These are phyloP conservation scores for Poecilus cupreus DNA, from an alignment of 2,888 invertebrate genomes.

Conservation along the genomic window DNA sequence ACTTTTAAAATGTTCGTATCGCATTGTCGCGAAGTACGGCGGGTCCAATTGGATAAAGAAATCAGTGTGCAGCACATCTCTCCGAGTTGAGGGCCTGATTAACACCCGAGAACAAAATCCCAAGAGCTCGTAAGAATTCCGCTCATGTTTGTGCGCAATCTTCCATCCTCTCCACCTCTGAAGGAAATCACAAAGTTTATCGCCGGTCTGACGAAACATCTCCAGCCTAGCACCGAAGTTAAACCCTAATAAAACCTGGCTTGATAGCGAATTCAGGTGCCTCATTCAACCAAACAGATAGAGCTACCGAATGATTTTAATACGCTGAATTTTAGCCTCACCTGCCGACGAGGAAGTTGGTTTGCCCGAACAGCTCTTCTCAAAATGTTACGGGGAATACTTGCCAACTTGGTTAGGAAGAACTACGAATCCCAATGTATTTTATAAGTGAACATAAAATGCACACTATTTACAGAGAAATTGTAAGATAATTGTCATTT, in stretches of 20 bases:
- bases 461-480: no score
- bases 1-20: no score
- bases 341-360: neutral
- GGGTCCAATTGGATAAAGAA: conserved; percentile 8
- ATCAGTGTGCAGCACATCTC: conserved; percentile 36
- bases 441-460: no score
- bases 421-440: no score
- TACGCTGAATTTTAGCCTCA: neutral
- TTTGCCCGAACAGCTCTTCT: neutral
- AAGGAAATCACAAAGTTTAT: conserved; percentile 50
- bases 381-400: neutral
- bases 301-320: neutral
- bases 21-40: neutral
- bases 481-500: no score
- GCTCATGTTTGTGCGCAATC: conserved; percentile 47
- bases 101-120: conserved; percentile 29
- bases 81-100: conserved; percentile 23
- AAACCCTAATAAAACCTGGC: conserved; percentile 40
- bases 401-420: no score
- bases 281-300: conserved; percentile 1
- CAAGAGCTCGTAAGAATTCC: conserved; percentile 50
- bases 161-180: neutral
- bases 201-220: conserved; percentile 33
- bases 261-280: conserved; percentile 27
- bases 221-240: neutral